Percentiles rank a stretch among this genome's conserved stretches.
These are phyloP conservation scores for Philantomba maxwellii DNA, from an alignment of 2,113 vertebrate species.

Conservation along the genomic window DNA sequence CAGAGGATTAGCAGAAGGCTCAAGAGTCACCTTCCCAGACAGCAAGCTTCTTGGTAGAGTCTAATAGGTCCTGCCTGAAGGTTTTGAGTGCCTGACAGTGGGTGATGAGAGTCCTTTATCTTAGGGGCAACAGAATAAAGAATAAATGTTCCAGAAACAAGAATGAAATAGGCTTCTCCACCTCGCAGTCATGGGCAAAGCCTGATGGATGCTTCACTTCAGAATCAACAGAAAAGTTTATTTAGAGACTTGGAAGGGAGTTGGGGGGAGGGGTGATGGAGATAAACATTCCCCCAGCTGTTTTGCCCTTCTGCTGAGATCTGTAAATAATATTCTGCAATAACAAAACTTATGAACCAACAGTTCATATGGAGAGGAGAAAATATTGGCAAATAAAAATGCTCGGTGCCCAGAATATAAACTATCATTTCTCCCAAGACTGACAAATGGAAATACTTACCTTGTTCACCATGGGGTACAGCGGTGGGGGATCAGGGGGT, in stretches of 20 bases:
- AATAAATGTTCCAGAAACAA: background rate
- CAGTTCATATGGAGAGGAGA: slow-evolving; percentile 31
- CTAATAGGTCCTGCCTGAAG: background rate
- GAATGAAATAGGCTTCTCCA: background rate
- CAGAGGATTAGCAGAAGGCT: accelerated
- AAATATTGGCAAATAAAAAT: slow-evolving; percentile 61
- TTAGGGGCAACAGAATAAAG: background rate
- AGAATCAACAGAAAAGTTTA: background rate
- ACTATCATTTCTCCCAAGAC: background rate
- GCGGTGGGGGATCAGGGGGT: accelerated
- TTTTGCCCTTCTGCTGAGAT: background rate
- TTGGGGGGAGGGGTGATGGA: background rate
- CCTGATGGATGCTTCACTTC: background rate
- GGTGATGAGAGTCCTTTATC: background rate
- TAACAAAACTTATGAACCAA: slow-evolving; percentile 52
- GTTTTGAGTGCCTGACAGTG: accelerated
- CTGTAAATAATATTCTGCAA: slow-evolving; percentile 55
- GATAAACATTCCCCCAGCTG: slow-evolving; percentile 29
- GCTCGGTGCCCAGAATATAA: background rate
- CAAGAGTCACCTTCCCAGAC: accelerated
- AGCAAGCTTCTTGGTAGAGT: accelerated
- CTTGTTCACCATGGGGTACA: background rate
- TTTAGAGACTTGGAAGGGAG: background rate
- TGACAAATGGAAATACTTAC: background rate
- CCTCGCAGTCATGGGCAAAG: accelerated